Base-by-base conservation (phyloP, 2,888 invertebrate species). In the Deilephila elpenor region DNA sequence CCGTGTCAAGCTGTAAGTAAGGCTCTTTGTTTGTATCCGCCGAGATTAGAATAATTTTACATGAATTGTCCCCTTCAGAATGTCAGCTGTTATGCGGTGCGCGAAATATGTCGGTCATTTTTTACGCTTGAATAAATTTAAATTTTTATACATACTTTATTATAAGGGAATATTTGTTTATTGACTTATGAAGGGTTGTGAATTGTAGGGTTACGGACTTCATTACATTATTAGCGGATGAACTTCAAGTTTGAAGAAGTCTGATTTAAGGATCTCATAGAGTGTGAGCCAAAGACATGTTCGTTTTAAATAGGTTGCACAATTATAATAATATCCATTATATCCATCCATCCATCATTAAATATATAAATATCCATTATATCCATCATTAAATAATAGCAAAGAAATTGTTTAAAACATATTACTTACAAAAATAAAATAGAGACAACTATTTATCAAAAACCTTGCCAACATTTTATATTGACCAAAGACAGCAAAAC, bases 11-110 rank as follows among this genome's bases (percentile, higher is more conserved):
- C 34, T 14, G 44, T 72, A 72, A 72, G 62, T 72, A 25, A 20
- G 8, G 62, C 62, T 72, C 34, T 56, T 44, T 72, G 72, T 62
- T 71, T 71, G 61, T 72, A 32, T 72, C 51, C 51, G 14, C 29
- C n/a, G 72, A 62, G 62, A 72, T 64, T 72, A 62, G 62, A 72
- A 72, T 72, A 72, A 72, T 51, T 56, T 64, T 56, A 53, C 72
- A 72, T 61, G 53, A 72, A 72, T 67, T 67, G 44, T 67, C 67
- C 51, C 67, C 51, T 51, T 25, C 67, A 51, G 56, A 17, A n/a
- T 29, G 60, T 60, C 60, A 60, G 14, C 25, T 11, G 60, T 29
- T 67, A 44, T 67, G 44, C 64, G 8, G 37, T 44, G 64, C 4
- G 4, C 44, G 51, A 67, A 67, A 67, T 67, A 67, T 67, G 67